Percentiles rank a stretch among this genome's conserved stretches.
Evolutionary conservation across 1,140 invertebrate genomes (phyloP).

Genomic region (Armadillidium nasatum): DNA sequence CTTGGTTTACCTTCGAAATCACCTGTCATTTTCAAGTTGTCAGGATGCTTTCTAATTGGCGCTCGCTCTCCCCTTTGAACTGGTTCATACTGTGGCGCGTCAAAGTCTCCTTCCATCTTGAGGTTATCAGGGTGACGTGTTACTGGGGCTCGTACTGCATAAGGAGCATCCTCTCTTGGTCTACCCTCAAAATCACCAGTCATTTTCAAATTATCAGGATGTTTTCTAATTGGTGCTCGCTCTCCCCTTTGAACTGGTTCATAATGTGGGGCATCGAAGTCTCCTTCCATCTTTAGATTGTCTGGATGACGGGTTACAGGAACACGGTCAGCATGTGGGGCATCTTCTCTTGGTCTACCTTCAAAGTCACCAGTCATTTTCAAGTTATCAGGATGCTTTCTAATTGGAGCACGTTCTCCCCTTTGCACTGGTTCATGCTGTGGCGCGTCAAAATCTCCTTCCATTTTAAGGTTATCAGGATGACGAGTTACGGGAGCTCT

Average conservation of each 20-base stretch:
- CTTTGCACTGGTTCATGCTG: constrained; percentile 44
- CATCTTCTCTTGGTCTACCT: constrained; percentile 42
- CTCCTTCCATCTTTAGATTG: constrained; percentile 50
- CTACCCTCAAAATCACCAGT: constrained; percentile 47
- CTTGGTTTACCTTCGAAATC: constrained; percentile 51
- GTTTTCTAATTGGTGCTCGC: constrained; percentile 50
- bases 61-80: constrained; percentile 52
- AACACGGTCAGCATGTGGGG: not conserved
- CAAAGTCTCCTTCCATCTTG: constrained; percentile 60
- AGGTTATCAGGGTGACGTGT: constrained; percentile 55
- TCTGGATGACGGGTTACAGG: not conserved
- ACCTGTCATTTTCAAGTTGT: constrained; percentile 59
- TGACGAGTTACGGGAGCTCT: constrained; percentile 51
- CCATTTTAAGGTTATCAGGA: constrained; percentile 57
- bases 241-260: constrained; percentile 48
- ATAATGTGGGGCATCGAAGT: constrained; percentile 50
- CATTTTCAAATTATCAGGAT: constrained; percentile 56
- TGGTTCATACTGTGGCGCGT: constrained; percentile 44
- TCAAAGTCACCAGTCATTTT: constrained; percentile 46
- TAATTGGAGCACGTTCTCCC: constrained; percentile 55
- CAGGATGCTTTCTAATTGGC: constrained; percentile 50
- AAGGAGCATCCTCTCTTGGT: constrained; percentile 43
- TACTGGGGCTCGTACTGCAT: constrained; percentile 47
- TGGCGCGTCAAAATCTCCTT: constrained; percentile 52
- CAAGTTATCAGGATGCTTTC: constrained; percentile 45